Conservation (phyloP, 2,797 vertebrate species). For the Lophius americanus region DNA sequence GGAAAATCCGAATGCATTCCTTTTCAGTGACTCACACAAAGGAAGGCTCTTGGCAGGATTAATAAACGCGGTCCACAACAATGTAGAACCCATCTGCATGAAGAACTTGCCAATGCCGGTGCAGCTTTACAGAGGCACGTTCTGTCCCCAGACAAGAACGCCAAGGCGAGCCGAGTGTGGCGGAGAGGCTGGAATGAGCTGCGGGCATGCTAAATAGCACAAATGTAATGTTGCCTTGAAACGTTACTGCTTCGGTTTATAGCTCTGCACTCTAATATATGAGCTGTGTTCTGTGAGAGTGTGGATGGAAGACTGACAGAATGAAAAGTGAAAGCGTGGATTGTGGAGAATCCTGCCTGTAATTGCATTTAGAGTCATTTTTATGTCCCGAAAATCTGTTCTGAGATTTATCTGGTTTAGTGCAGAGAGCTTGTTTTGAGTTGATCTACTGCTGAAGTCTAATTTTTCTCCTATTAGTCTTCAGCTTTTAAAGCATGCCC, state of each 20-base stretch:
- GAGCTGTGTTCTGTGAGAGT: background rate
- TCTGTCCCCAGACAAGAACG: constrained; percentile 47
- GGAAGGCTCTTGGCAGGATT: constrained; percentile 45
- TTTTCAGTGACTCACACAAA: constrained; percentile 24
- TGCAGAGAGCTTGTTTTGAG: constrained; percentile 15
- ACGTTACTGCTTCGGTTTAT: constrained; percentile 38
- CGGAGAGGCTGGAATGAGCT: constrained; percentile 44
- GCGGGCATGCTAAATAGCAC: constrained; percentile 40
- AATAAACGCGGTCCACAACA: constrained; percentile 27
- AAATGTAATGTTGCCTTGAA: constrained; percentile 38
- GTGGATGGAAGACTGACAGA: background rate
- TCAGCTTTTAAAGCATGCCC: constrained; percentile 37
- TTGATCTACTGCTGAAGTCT: constrained; percentile 32
- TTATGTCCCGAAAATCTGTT: background rate
- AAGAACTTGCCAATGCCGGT: constrained; percentile 51
- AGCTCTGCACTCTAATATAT: constrained; percentile 12
- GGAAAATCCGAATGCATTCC: constrained; percentile 27
- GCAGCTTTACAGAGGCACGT: constrained; percentile 47
- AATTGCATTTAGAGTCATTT: background rate
- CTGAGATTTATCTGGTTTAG: constrained; percentile 20
- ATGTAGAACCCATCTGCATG: constrained; percentile 52
- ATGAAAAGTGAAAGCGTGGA: background rate
- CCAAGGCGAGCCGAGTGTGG: constrained; percentile 34
- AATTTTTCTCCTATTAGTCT: constrained; percentile 46
- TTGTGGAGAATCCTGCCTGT: background rate